Evolutionary conservation across 2,113 vertebrate genomes (phyloP), one percentile per base, ranked within the genome.

Genomic region (Motacilla alba): DNA sequence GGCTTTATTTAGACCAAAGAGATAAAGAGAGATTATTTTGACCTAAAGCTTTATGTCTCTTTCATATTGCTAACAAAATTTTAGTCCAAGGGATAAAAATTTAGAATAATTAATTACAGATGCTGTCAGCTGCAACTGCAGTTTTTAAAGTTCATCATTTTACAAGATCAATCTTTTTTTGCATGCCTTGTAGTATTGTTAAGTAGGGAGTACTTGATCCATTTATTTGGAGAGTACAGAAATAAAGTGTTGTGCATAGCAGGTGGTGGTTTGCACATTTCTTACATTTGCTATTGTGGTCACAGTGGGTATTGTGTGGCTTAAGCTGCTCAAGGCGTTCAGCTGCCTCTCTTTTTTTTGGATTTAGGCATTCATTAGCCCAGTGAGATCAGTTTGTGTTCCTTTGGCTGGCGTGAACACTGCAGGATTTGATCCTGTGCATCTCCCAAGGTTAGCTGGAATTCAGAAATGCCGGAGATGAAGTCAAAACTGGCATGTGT

Each of bases 1-100:
- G 68, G 85, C 81, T 96, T 96, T 96, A 93, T 95, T 95, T 96
- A 96, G 89, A 94, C 46, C 66, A 62, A 49, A 92, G 74, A 95
- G 91, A 97, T 92, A 90, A 86, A 90, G 75, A 58, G 66, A 94
- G 89, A 96, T 97, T 96, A 96, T 92, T 92, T 81, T 89, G 79
- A 44, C 88, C 64, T 94, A 96, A 97, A 96, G 87, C 72, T 95
- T 92, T 97, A 52, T 86, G 70, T 96, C 80, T 46, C 50, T 95
- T 97, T 97, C 83, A 89, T 81, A 92, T 86, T 93, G 76, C 91
- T 95, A 91, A 91, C 67, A 93, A 85, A 96, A 92, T 95, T 95
- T 95, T 69, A 89, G 84, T 85, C 91, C 35, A 64, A 49, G 67
- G 33, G 59, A 79, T 94, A 80, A 93, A 58, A 95, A 63, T 72